phyloP scores from a whole-genome alignment of 1,140 invertebrate genomes.

The Caenorhabditis inopinata region DNA sequence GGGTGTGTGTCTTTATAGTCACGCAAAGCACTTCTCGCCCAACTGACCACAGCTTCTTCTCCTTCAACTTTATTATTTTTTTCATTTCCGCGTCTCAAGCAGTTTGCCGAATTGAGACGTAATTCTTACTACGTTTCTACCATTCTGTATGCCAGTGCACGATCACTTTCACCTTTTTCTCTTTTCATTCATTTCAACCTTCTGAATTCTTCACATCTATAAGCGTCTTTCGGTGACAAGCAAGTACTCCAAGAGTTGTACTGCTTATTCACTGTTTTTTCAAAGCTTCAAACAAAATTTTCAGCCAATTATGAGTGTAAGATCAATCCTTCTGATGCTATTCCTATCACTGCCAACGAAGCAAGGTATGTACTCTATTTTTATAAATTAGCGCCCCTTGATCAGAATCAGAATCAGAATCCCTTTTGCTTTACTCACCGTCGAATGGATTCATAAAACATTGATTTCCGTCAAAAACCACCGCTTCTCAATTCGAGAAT shows the following conservation, averaged over 20 bases:
- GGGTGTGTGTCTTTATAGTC: neutral
- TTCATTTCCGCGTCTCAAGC: neutral
- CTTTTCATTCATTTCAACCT: too few species aligned
- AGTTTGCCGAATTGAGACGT: neutral
- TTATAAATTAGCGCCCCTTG: neutral
- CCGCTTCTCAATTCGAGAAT: neutral
- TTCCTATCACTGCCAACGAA: constrained; percentile 5
- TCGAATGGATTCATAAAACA: too few species aligned
- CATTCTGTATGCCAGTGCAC: too few species aligned
- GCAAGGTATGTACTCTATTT: neutral
- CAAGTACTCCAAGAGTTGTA: too few species aligned
- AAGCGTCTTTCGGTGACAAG: too few species aligned
- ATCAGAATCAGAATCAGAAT: neutral
- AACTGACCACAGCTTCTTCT: constrained; percentile 5
- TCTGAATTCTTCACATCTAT: too few species aligned
- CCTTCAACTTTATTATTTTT: neutral
- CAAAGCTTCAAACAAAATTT: too few species aligned
- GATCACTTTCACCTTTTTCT: neutral
- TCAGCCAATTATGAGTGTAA: neutral
- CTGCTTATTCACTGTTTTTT: too few species aligned
- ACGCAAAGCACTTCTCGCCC: neutral
- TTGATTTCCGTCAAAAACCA: neutral
- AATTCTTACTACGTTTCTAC: neutral
- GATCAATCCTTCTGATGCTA: neutral
- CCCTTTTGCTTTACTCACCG: neutral